Evolutionary conservation across 53 echinoderm and acorn worm species (phyloP), one percentile per base, ranked within the genome.

Genomic region (Temnopleurus reevesii): DNA sequence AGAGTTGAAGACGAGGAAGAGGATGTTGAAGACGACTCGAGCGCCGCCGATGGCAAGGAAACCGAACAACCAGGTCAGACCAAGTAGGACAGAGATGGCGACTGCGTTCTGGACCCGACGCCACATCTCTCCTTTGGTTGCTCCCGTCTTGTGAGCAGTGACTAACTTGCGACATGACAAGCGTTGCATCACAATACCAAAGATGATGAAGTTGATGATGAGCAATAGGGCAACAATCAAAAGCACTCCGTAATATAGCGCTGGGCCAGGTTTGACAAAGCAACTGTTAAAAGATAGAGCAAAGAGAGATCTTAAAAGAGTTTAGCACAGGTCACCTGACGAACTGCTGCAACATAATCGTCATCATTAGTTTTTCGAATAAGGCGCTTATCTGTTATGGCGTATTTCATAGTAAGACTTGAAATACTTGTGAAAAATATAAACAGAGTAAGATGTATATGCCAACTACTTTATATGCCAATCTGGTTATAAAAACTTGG

Each of bases 1-100:
- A 9, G 96, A 94, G 84, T 93, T 94, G 82, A 86, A 93, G 45
- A 96, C 33, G 6, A 92, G 89, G 92, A 96, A 96, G 26, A 96
- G 85, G 34, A 94, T 76, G 59, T 96, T 93, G 89, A 94, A 94
- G 53, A 90, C 29, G 43, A 93, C 60, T 17, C 80, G 81, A 9
- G 93, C 89, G 21, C 91, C 90, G 1, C 92, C 90, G 41, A 96
- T 82, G 10, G 94, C 77, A 4, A 94, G 87, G 63, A 94, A 91
- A 2, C 94, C 96, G 83, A 94, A 96, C 31, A 93, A 34, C 96
- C 96, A 96, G 8, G 96, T 93, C 28, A 96, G 81, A n/a, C 96
- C 96, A 4, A 93, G 90, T 2, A 96, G 81, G 6, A 76, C 83
- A 27, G 90, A 91, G 46, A 95, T 95, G 77, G 92, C 81, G 4